Evolutionary conservation across 2,113 vertebrate species (phyloP).

Genomic region (Heloderma charlesbogerti): DNA sequence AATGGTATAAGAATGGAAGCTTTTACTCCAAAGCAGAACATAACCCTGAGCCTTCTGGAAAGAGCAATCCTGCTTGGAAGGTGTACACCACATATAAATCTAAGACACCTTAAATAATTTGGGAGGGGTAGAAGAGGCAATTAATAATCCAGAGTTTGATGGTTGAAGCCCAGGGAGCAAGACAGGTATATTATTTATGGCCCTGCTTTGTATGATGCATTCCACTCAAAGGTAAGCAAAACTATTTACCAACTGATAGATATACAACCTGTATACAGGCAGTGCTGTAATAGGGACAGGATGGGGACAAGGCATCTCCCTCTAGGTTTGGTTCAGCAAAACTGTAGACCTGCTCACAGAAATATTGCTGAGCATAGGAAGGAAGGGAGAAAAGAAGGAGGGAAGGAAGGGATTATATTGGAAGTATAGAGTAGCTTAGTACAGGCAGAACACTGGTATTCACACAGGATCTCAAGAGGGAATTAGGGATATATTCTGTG

Average conservation of each 20-base stretch:
- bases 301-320: accelerated
- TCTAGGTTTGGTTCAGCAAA: not conserved
- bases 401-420: not conserved
- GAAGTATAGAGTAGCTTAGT: not conserved
- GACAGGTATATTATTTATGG: not conserved
- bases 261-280: accelerated
- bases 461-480: not conserved
- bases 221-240: not conserved
- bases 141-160: slow-evolving; percentile 18
- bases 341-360: accelerated
- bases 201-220: accelerated
- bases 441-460: not conserved
- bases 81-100: not conserved
- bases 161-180: not conserved
- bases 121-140: not conserved
- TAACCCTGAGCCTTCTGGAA: not conserved
- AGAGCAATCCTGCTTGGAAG: not conserved
- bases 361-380: not conserved
- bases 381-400: not conserved
- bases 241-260: not conserved
- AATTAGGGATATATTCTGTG: no score
- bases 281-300: not conserved
- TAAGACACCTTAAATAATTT: not conserved
- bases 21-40: not conserved
- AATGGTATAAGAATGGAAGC: not conserved